Percentiles rank a stretch among this genome's conserved stretches.
phyloP scores from a whole-genome alignment of 2,797 vertebrate species.

The Triplophysa bombifrons region DNA sequence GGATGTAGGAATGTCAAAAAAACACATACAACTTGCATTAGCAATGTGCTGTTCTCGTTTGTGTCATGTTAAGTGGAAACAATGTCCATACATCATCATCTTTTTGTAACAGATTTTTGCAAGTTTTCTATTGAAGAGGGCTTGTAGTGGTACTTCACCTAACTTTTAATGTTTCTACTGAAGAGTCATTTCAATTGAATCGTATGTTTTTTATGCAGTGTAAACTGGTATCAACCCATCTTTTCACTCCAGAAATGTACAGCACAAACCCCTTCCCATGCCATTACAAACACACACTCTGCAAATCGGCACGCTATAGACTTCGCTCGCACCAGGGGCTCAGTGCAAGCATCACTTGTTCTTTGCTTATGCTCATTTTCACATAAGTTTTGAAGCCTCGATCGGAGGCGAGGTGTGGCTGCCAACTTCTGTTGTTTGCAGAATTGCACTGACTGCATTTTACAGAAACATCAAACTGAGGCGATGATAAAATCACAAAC shows the following conservation, averaged over 20 bases:
- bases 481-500: not conserved
- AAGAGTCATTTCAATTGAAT: slow-evolving; percentile 36
- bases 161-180: not conserved
- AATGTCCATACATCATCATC: not conserved
- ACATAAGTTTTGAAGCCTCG: slow-evolving; percentile 13
- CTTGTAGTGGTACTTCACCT: not conserved
- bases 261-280: not conserved
- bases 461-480: not conserved
- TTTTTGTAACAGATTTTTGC: not conserved
- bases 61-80: no score
- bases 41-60: no score
- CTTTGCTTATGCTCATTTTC: slow-evolving; percentile 19
- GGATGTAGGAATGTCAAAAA: no score
- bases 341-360: slow-evolving; percentile 18
- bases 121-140: not conserved
- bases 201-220: slow-evolving; percentile 44
- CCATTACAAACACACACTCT: slow-evolving; percentile 30
- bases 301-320: slow-evolving; percentile 31
- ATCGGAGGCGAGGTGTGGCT: slow-evolving; percentile 26
- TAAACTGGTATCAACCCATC: slow-evolving; percentile 20
- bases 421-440: slow-evolving; percentile 17
- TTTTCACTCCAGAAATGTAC: slow-evolving; percentile 32
- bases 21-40: no score
- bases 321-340: slow-evolving; percentile 18
- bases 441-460: slow-evolving; percentile 13